Base-by-base conservation (phyloP, 2,113 vertebrate species). In the Tupaia chinensis region DNA sequence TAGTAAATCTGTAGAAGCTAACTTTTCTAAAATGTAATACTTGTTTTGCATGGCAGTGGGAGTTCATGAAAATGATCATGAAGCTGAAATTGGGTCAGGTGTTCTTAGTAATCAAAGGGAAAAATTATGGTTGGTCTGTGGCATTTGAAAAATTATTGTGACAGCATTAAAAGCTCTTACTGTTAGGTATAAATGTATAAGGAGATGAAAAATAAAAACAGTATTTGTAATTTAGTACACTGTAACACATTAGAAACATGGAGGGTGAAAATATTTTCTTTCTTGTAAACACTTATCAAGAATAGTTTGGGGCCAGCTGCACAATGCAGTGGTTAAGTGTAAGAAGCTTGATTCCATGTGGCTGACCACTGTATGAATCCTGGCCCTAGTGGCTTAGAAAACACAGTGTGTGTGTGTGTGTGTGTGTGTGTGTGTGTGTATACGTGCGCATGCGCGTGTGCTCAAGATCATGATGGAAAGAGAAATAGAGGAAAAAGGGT, bases 111-210 rank as follows among this genome's bases (percentile, higher is more conserved):
- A 90, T 70, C 63, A 91, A 86, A 53, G 15, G 27, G 22, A 44
- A 80, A 56, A 65, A 29, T 87, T 56, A 82, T 0, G 60, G 88
- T 58, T 76, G 5, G 53, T 77, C n/a, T 34, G 65, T 79, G 29
- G 66, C 19, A 32, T 77, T 90, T 93, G n/a, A 91, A 85, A 90
- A 93, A 91, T 54, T 19, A 91, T 23, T 91, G 58, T 53, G 22
- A 73, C 93, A 93, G 93, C 65, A 87, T 63, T 79, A 20, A 66
- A 82, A 76, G 6, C 22, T 89, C 23, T 94, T 93, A 92, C 29
- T 86, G 25, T 16, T 82, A 25, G 58, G 60, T 92, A 66, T 32
- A 69, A 91, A 91, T 80, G 20, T 53, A 77, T 23, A 77, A 13
- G 53, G 19, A 91, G 91, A 83, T 72, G 12, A 78, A 91, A 91